phyloP scores from a whole-genome alignment of 1,140 invertebrate species.

The Panulirus ornatus region DNA sequence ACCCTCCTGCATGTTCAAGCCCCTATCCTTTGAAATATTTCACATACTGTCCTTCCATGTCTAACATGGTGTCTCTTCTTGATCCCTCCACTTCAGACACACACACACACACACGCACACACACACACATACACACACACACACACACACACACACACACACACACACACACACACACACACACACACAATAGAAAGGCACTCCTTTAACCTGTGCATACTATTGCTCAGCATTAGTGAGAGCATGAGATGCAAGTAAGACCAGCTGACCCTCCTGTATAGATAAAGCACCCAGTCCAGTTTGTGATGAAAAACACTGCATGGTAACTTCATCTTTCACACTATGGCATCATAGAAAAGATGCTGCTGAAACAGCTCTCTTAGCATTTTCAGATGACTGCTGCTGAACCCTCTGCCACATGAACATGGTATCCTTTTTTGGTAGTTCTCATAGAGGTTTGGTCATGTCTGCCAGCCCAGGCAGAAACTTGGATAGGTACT shows the following conservation, averaged over 20 bases:
- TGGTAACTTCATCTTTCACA: background rate
- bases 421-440: background rate
- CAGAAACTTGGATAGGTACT: constrained; percentile 17
- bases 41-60: no score
- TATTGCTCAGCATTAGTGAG: constrained; percentile 27
- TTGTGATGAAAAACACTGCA: constrained; percentile 16
- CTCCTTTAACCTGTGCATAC: constrained; percentile 59
- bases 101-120: no score
- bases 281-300: constrained; percentile 19
- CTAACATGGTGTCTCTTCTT: no score
- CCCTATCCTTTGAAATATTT: no score
- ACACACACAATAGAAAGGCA: constrained; percentile 46
- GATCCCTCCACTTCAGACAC: no score
- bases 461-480: background rate
- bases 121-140: no score
- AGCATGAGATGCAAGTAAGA: constrained; percentile 30
- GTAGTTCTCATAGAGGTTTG: background rate
- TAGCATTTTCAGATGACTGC: background rate
- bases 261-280: constrained; percentile 14
- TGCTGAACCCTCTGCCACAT: background rate
- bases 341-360: background rate
- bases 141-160: no score
- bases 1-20: no score
- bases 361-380: background rate
- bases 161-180: no score